Evolutionary conservation across 1,140 invertebrate species (phyloP), one percentile per base, ranked within the genome.

Genomic region (Drosophila lacteicornis): DNA sequence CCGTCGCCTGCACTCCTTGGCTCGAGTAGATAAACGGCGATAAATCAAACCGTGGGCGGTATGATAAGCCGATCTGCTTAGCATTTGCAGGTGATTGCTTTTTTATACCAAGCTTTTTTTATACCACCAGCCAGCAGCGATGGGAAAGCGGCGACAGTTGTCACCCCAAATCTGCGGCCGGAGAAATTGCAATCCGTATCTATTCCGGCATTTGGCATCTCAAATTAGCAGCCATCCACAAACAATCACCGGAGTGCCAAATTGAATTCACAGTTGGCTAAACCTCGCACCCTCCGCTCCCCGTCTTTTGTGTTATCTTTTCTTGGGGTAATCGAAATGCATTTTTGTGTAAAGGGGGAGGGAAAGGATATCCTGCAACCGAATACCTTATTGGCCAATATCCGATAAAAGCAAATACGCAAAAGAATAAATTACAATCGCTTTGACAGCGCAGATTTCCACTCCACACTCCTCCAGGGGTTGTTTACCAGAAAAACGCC

Each of bases 341-440:
- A 82, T 59, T 74, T 63, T 59, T 58, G 9, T 30, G 27, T 30
- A 30, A 53, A 63, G 70, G 81, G 78, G 76, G 67, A 42, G 49
- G 38, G 22, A 61, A 58, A 77, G 83, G 83, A 86, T 87, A 66
- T 86, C 83, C 84, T 79, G 63, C 76, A 81, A 75, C 49, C 66
- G 46, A 75, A 82, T 46, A 78, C 68, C 80, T 73, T 77, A 78
- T 74, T 81, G 53, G 58, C 60, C 69, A 63, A 82, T 88, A 74
- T 83, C 68, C 79, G 75, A 82, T 84, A 76, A 79, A 63, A 43
- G 60, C 46, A 55, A 80, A 71, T 80, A 66, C 76, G 80, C 75
- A 88, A 66, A 78, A 70, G 75, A 79, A 88, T 88, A 90, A 90
- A 90, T 90, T 80, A 90, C 73, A 81, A 85, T 71, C 62, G 50